Base-by-base conservation (phyloP, 2,888 invertebrate genomes). In the Troglohyphantes excavatus region DNA sequence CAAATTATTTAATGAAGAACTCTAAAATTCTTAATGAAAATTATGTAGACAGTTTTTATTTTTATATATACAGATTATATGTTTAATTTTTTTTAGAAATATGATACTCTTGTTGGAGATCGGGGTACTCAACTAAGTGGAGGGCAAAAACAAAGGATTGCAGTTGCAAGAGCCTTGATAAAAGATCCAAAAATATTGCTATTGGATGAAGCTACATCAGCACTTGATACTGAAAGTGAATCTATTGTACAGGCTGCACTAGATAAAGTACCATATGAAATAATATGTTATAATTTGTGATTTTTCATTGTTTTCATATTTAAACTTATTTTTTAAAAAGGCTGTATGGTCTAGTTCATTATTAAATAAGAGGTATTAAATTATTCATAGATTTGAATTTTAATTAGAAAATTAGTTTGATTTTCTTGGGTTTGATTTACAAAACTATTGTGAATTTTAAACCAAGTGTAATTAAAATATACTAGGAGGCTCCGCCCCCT, bases 181-280 rank as follows among this genome's bases (percentile, higher is more conserved):
- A 86, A 91, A 23, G 89, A 92, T 63, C 92, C 92, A 19, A 83
- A 82, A 63, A 91, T 92, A 23, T 67, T 92, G 26, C 68, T 92
- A n/a, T 83, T 92, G 39, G 92, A 94, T 90, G 94, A 94, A 87
- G 94, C 94, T 6, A 94, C 93, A 5, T 93, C 93, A 23, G 94
- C 94, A 13, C 91, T 94, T 75, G 94, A 94, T 90, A 92, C 93
- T 6, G 93, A 93, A 91, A 93, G 93, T 91, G 93, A 93, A 93
- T 95, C 95, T 2, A 95, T 96, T 93, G 98, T 98, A 0, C 98
- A 98, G 93, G 95, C 95, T 19, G 97, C 95, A 11, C 92, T 95
- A 13, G 94, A 95, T 76, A 96, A 94, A 92, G 95, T 94, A 26
- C n/a, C n/a, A n/a, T n/a, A n/a, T n/a, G n/a, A 46, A 17, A 17